phyloP scores from a whole-genome alignment of 2,888 invertebrate genomes.

The Pogonocherus hispidulus region DNA sequence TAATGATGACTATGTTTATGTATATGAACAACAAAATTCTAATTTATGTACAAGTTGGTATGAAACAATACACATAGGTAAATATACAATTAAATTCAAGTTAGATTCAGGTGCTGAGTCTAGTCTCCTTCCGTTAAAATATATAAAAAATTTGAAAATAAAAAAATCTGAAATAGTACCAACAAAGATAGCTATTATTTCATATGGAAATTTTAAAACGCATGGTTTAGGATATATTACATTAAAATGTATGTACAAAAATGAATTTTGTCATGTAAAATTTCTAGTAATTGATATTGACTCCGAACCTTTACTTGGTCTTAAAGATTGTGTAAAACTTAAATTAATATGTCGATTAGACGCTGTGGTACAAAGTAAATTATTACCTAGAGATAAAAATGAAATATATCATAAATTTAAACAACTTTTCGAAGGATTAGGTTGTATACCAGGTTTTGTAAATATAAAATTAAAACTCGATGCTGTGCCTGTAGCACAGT shows the following conservation, averaged over 20 bases:
- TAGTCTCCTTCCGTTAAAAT: not conserved
- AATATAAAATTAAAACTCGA: constrained; percentile 21
- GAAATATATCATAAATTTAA: constrained; percentile 2
- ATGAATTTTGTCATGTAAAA: constrained; percentile 1
- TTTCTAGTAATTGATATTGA: constrained; percentile 27
- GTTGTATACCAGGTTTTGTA: constrained; percentile 27
- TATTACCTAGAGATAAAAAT: constrained; percentile 9
- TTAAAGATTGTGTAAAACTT: constrained; percentile 29
- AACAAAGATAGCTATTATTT: constrained; percentile 22
- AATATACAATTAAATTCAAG: not conserved
- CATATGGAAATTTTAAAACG: constrained; percentile 40
- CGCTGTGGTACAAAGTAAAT: not conserved
- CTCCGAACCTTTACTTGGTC: constrained; percentile 24
- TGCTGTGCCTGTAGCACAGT: constrained; percentile 24
- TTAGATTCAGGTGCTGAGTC: not conserved
- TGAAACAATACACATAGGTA: not conserved
- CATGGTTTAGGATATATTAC: constrained; percentile 21
- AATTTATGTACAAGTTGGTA: not conserved
- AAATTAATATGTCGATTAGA: constrained; percentile 21
- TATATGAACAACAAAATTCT: not conserved
- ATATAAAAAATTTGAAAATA: not conserved
- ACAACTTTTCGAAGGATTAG: constrained; percentile 22
- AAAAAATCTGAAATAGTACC: too few relatives aligned
- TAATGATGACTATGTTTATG: not conserved
- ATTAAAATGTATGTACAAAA: not conserved